A percentile compares a stretch with the other conserved stretches of the same genome.
Evolutionary conservation across 2,888 invertebrate species (phyloP).

Genomic region (Bursaphelenchus okinawaensis): DNA sequence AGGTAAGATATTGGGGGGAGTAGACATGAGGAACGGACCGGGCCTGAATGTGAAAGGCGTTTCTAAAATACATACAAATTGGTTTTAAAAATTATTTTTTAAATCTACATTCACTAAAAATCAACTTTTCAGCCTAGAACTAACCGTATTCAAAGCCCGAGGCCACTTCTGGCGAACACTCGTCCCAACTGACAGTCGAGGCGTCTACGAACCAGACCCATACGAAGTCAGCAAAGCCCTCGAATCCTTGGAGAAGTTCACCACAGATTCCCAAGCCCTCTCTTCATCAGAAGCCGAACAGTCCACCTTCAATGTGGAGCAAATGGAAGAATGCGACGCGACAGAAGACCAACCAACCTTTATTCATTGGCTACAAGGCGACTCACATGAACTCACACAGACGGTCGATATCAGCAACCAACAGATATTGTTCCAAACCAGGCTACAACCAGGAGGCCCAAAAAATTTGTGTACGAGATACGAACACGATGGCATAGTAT

Average conservation of each 20-base stretch:
- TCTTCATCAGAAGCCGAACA: constrained; percentile 7
- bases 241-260: constrained; percentile 22
- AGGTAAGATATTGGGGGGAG: constrained; percentile 3
- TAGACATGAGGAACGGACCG: too few relatives aligned
- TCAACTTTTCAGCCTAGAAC: constrained; percentile 20
- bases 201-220: constrained; percentile 22
- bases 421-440: constrained; percentile 31
- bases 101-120: neutral
- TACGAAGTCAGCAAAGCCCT: constrained; percentile 10
- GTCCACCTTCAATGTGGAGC: constrained; percentile 29
- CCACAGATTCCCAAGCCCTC: constrained; percentile 9
- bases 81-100: neutral
- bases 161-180: constrained; percentile 26
- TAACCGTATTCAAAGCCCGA: constrained; percentile 22
- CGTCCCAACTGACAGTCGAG: constrained; percentile 21
- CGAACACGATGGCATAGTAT: constrained; percentile 35
- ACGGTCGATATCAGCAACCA: constrained; percentile 27
- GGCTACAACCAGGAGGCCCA: constrained; percentile 11
- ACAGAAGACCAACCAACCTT: constrained; percentile 19
- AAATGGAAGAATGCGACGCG: constrained; percentile 34
- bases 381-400: constrained; percentile 20
- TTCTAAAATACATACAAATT: neutral
- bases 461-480: constrained; percentile 27
- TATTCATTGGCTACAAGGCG: constrained; percentile 27
- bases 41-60: too few relatives aligned